A percentile compares a stretch with the other conserved stretches of the same genome.
These are phyloP conservation scores for Diadema setosum DNA, from an alignment of 35 echinoderm and acorn worm genomes.

Conservation along the genomic window DNA sequence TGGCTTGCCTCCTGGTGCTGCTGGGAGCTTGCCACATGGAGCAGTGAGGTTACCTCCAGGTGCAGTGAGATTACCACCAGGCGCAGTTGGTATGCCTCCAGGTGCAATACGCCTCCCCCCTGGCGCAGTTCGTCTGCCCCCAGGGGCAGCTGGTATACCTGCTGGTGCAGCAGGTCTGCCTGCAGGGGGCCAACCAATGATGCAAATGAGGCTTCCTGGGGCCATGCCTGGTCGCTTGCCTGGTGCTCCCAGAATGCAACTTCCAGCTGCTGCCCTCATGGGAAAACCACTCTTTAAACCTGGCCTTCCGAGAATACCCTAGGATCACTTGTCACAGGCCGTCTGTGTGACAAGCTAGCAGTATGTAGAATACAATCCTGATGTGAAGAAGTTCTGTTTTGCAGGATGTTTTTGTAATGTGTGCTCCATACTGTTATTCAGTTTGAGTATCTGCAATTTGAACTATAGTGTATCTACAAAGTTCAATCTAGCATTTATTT, in stretches of 20 bases:
- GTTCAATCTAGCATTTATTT: too few relatives aligned
- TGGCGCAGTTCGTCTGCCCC: background rate
- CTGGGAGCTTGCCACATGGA: background rate
- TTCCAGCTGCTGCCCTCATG: background rate
- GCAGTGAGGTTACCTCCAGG: background rate
- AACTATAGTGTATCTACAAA: too few relatives aligned
- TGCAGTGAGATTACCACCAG: background rate
- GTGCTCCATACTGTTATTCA: too few relatives aligned
- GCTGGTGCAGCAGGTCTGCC: background rate
- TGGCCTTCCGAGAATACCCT: background rate
- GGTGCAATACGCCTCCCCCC: background rate
- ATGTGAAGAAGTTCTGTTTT: too few relatives aligned
- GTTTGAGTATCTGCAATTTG: too few relatives aligned
- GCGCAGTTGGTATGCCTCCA: background rate
- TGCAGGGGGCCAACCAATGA: background rate
- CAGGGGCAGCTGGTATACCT: background rate
- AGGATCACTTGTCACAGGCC: too few relatives aligned
- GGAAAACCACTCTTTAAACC: conserved; percentile 2
- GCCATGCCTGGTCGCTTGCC: background rate
- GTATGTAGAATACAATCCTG: too few relatives aligned
- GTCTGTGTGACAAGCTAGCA: too few relatives aligned
- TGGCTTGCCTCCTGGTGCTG: background rate
- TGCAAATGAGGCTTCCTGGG: background rate
- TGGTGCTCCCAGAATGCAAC: background rate
- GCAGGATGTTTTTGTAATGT: too few relatives aligned